These are phyloP conservation scores for Paedocypris sp. DNA, from an alignment of 2,113 vertebrate genomes.

Conservation along the genomic window DNA sequence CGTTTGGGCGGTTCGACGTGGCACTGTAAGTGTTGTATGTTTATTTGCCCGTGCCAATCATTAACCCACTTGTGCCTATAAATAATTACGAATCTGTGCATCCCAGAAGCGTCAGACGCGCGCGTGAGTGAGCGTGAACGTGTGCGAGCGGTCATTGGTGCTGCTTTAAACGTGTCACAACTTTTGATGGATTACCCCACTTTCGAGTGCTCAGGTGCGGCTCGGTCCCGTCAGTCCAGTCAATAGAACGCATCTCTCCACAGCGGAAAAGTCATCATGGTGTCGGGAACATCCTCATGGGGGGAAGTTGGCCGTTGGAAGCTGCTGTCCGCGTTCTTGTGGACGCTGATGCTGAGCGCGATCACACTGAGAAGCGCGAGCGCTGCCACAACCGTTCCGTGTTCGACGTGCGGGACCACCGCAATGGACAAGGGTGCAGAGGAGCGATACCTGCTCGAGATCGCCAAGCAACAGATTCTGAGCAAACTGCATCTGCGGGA, in stretches of 20 bases:
- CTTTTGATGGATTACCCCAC: conserved; percentile 64
- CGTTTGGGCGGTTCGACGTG: background rate
- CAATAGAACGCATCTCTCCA: background rate
- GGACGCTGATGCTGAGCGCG: conserved; percentile 40
- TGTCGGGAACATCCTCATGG: conserved; percentile 21
- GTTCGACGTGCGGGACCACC: conserved; percentile 57
- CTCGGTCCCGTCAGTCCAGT: conserved; percentile 6
- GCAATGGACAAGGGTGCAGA: conserved; percentile 56
- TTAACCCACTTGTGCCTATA: background rate
- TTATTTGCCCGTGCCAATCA: background rate
- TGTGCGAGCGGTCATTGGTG: conserved; percentile 58
- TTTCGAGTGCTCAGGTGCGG: conserved; percentile 46
- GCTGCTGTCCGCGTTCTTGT: conserved; percentile 3
- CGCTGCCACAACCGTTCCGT: conserved; percentile 45
- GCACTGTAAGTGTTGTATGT: background rate
- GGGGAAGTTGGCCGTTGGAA: background rate
- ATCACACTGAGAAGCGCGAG: conserved; percentile 34
- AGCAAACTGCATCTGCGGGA: conserved; percentile 77
- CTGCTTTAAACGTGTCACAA: conserved; percentile 60
- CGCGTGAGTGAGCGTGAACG: background rate
- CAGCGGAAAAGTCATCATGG: background rate
- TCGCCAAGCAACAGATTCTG: conserved; percentile 79
- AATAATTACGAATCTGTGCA: conserved; percentile 1
- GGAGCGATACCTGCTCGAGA: conserved; percentile 63
- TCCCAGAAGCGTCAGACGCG: background rate